Evolutionary conservation across 2,113 vertebrate genomes (phyloP), one percentile per base, ranked within the genome.

Genomic region (Pyrgilauda ruficollis): DNA sequence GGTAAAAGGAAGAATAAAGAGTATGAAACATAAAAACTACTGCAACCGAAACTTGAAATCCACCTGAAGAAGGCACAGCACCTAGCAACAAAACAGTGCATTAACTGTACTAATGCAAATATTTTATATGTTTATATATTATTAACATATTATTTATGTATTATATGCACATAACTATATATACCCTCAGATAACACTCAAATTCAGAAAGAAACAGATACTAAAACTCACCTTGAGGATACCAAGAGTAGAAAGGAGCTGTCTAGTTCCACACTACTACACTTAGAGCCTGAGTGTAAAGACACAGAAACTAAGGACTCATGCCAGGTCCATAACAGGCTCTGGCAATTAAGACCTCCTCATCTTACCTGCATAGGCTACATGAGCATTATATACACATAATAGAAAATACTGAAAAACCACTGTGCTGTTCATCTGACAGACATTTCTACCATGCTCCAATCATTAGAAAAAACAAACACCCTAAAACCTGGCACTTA

Each of bases 261-360:
- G 23, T 24, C 23, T 50, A 43, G 15, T 37, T 73, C 46, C 30
- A 58, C 21, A 37, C 20, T 64, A 56, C 9, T 31, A 66, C 22
- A 50, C 18, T 66, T 13, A 8, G 2, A 56, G 37, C 8, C 77
- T 15, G 8, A 86, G 21, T 7, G 4, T 27, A 72, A 22, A 22
- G 26, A 76, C 22, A 70, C 15, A 68, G 50, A 37, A 27, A 27
- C 30, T 43, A 53, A 61, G 9, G 68, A 69, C 27, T 73, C 49
- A 21, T 9, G 11, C 3, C 12, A 44, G 35, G 41, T 44, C 39
- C n/a, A 0, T 15, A 67, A 33, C 4, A 61, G 33, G 33, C 13
- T 35, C 28, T 26, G 31, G 16, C 44, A 33, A 70, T 35, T 61
- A 55, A 41, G 67, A 83, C 27, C n/a, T 17, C 63, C 47, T 79